A percentile compares a stretch with the other conserved stretches of the same genome.
Conservation (phyloP, 2,888 invertebrate genomes). For the Congeria kusceri region DNA sequence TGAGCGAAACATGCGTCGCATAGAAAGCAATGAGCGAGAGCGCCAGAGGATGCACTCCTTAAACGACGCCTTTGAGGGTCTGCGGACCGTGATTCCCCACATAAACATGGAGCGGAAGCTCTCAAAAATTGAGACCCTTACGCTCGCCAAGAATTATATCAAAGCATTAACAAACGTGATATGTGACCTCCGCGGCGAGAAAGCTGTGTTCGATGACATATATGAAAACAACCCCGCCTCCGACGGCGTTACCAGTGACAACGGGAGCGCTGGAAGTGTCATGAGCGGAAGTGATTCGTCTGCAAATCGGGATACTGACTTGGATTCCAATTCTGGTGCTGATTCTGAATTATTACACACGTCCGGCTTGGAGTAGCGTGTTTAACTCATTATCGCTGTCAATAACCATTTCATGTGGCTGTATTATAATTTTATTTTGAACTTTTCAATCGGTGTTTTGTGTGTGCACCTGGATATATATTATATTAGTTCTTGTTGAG, state of each 20-base stretch:
- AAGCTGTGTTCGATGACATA: conserved; percentile 88
- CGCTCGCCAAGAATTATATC: conserved; percentile 95
- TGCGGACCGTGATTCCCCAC: conserved; percentile 94
- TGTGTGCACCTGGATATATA: too few relatives aligned
- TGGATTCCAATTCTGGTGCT: conserved; percentile 64
- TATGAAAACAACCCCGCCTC: conserved; percentile 23
- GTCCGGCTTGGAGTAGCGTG: neutral
- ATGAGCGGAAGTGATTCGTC: conserved; percentile 57
- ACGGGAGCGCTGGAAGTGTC: conserved; percentile 46
- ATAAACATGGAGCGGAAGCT: conserved; percentile 93
- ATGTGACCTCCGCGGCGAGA: conserved; percentile 92
- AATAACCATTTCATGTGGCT: too few relatives aligned
- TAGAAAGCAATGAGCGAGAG: conserved; percentile 96
- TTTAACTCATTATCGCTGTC: neutral
- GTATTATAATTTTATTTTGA: too few relatives aligned
- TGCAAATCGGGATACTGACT: conserved; percentile 51
- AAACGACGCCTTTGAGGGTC: conserved; percentile 95
- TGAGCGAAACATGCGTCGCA: conserved; percentile 93
- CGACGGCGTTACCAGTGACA: conserved; percentile 24
- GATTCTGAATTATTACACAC: conserved; percentile 41
- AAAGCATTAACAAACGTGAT: conserved; percentile 95
- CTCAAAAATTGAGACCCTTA: conserved; percentile 95
- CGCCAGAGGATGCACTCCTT: conserved; percentile 96
- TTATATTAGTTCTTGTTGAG: too few relatives aligned
- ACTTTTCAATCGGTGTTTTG: too few relatives aligned